Evolutionary conservation across 2,113 vertebrate species (phyloP).

Genomic region (Zapus hudsonius): DNA sequence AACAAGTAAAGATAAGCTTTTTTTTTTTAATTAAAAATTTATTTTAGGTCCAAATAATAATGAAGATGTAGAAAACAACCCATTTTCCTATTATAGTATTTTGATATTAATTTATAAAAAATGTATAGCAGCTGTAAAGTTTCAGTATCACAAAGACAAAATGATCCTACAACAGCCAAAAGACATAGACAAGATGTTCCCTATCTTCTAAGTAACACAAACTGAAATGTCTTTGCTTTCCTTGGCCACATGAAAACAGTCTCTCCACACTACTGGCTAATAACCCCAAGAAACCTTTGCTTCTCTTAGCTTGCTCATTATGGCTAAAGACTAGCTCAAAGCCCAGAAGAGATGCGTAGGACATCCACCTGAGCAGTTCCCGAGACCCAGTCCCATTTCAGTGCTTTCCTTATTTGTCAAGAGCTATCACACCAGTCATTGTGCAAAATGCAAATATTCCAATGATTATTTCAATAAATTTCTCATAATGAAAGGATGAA

Average conservation of each 20-base stretch:
- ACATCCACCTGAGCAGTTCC: constrained; percentile 66
- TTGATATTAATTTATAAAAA: constrained; percentile 74
- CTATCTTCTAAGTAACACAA: constrained; percentile 49
- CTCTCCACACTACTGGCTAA: constrained; percentile 63
- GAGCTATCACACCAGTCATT: constrained; percentile 81
- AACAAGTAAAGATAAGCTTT: constrained; percentile 66
- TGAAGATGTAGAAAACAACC: constrained; percentile 66
- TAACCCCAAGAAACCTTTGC: constrained; percentile 62
- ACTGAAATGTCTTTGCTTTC: constrained; percentile 46
- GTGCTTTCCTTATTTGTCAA: constrained; percentile 80
- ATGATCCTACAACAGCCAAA: constrained; percentile 52
- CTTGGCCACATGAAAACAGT: constrained; percentile 21
- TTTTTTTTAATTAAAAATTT: constrained; percentile 62
- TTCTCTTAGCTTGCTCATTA: constrained; percentile 72
- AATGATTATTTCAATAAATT: constrained; percentile 72
- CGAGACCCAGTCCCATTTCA: constrained; percentile 74
- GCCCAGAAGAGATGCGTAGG: constrained; percentile 75
- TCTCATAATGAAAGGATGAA: constrained; percentile 69
- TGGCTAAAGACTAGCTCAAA: constrained; percentile 75
- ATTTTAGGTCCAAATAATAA: constrained; percentile 63
- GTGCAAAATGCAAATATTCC: constrained; percentile 88
- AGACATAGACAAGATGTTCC: constrained; percentile 41
- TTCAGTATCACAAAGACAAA: constrained; percentile 70
- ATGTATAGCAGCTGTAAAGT: constrained; percentile 70
- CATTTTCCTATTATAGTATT: constrained; percentile 69